Evolutionary conservation across 2,113 vertebrate species (phyloP), one percentile per base, ranked within the genome.

Genomic region (Talpa occidentalis): DNA sequence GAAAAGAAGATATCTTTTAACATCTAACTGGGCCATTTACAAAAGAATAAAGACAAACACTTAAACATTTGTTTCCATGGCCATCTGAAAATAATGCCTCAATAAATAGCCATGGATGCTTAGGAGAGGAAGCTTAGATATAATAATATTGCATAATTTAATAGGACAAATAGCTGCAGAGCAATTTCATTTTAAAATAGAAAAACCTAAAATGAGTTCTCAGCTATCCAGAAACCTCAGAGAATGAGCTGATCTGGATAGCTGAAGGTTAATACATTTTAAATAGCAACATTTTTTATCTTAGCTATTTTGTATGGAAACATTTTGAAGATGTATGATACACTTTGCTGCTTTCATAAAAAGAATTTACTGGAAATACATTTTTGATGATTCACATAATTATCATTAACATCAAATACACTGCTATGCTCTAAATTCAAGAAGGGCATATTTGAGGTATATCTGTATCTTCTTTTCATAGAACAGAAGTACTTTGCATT

Each of bases 101-200:
- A 85, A 89, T 76, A 88, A 95, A 88, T 47, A 93, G 54, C 42
- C 93, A 88, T 72, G 35, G 49, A 91, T 56, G 72, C 62, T 87
- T 87, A 95, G 67, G 44, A 97, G 79, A 89, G 26, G 30, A 94
- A 95, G n/a, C 32, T 95, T 95, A 83, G 40, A 70, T 85, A 92
- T 91, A 93, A 89, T 86, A 89, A 81, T 59, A 96, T 64, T 91
- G 83, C 26, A 72, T 86, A 94, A 97, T 95, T 95, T 82, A 91
- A 92, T 89, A 83, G 87, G n/a, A 93, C 85, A 92, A 78, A 89
- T 32, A 94, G 74, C 67, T 92, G 15, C 24, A 93, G n/a, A 60
- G 15, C 28, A 91, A 94, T 89, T 95, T 92, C 44, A 91, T 93
- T 95, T 96, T 78, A 83, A 96, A 95, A 89, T 83, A 90, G 37